Evolutionary conservation across 2,113 vertebrate genomes (phyloP).

Genomic region (Erpornis zantholeuca): DNA sequence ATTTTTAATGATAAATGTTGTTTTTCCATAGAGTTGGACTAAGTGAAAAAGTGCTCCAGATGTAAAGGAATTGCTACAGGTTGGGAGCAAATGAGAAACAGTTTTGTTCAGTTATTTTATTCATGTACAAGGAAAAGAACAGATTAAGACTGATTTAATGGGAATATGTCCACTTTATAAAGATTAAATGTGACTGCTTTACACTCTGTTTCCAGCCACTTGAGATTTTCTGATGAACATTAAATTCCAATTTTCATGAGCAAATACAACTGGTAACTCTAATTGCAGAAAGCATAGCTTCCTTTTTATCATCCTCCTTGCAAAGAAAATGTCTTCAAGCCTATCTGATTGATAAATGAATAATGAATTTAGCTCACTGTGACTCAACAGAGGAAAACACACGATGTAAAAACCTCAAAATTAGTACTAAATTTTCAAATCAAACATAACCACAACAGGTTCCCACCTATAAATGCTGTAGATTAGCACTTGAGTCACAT

Average conservation of each 20-base stretch:
- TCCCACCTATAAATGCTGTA: not conserved
- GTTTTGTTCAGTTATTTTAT: not conserved
- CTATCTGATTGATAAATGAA: not conserved
- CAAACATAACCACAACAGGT: not conserved
- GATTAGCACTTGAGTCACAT: not conserved
- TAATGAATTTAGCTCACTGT: not conserved
- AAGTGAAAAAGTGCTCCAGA: not conserved
- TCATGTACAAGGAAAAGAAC: not conserved
- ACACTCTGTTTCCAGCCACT: not conserved
- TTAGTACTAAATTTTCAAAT: not conserved
- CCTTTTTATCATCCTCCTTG: not conserved
- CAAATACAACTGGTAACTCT: not conserved
- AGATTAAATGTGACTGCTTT: not conserved
- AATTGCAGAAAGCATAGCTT: not conserved
- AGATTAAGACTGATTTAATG: not conserved
- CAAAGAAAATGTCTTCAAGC: not conserved
- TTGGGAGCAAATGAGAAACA: not conserved
- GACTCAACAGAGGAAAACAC: not conserved
- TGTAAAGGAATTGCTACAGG: not conserved
- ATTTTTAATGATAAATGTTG: not conserved
- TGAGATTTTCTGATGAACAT: not conserved
- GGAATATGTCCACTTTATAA: not conserved
- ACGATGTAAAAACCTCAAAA: not conserved
- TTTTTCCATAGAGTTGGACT: not conserved
- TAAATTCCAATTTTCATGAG: not conserved